Conservation (phyloP, 2,888 invertebrate species). For the Erebia epiphron region DNA sequence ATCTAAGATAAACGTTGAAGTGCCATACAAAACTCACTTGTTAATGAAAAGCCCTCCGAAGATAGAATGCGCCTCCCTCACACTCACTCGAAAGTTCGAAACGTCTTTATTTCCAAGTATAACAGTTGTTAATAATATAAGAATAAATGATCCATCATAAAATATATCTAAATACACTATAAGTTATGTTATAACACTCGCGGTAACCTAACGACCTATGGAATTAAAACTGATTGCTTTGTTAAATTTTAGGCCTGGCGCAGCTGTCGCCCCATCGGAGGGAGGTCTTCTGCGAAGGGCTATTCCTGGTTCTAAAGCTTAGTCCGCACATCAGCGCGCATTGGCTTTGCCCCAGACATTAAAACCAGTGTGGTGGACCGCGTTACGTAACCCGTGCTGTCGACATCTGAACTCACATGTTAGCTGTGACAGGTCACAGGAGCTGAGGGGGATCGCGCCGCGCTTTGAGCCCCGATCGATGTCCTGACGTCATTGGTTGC, state of each 20-base stretch:
- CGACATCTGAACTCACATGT: constrained; percentile 58
- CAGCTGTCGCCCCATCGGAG: constrained; percentile 98
- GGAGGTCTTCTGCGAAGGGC: constrained; percentile 98
- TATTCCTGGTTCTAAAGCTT: constrained; percentile 97
- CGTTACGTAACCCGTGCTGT: constrained; percentile 64
- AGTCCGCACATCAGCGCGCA: constrained; percentile 95
- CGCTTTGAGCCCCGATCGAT: constrained; percentile 61
- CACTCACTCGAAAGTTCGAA: constrained; percentile 39
- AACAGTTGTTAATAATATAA: constrained; percentile 40
- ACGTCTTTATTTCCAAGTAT: constrained; percentile 44
- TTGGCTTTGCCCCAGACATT: constrained; percentile 62
- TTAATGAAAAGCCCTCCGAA: constrained; percentile 37
- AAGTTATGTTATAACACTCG: constrained; percentile 40
- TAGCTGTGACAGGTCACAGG: constrained; percentile 55
- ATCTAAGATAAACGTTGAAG: constrained; percentile 10
- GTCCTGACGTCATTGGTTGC: constrained; percentile 71
- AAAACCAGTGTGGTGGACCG: constrained; percentile 45
- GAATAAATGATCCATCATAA: constrained; percentile 54
- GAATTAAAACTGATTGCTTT: constrained; percentile 17
- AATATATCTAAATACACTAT: constrained; percentile 53
- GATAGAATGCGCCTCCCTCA: constrained; percentile 28
- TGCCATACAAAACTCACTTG: constrained; percentile 42
- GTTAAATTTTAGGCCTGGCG: constrained; percentile 40
- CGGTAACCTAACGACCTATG: constrained; percentile 29
- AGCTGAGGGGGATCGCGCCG: constrained; percentile 44